Evolutionary conservation across 2,113 vertebrate genomes (phyloP).

Genomic region (Scortum barcoo): DNA sequence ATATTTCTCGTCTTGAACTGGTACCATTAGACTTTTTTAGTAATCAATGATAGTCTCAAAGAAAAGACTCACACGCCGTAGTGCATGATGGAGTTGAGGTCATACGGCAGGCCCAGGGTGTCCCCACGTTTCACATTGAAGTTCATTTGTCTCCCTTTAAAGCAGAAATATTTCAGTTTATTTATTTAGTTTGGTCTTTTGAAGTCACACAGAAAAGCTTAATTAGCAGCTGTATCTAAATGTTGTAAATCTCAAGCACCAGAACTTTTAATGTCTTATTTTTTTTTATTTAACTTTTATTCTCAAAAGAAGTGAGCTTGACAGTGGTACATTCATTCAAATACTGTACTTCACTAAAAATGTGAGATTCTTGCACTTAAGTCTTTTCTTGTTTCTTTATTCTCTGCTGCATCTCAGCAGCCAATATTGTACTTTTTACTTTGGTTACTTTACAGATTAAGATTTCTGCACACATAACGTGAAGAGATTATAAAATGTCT

Average conservation of each 20-base stretch:
- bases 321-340: too few relatives aligned
- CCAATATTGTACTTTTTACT: too few relatives aligned
- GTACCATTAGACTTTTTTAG: neutral
- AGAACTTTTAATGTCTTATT: neutral
- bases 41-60: neutral
- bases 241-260: neutral
- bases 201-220: neutral
- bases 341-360: too few relatives aligned
- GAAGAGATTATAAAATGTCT: too few relatives aligned
- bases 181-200: neutral
- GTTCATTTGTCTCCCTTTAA: constrained; percentile 26
- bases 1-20: too few relatives aligned
- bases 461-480: too few relatives aligned
- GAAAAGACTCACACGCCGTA: constrained; percentile 51
- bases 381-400: too few relatives aligned
- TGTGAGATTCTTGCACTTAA: too few relatives aligned
- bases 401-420: too few relatives aligned
- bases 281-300: too few relatives aligned
- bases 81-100: constrained; percentile 65
- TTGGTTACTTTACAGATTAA: too few relatives aligned
- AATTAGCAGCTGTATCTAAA: neutral
- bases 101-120: constrained; percentile 57
- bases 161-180: neutral
- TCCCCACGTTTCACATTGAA: constrained; percentile 27
- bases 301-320: too few relatives aligned